These are phyloP conservation scores for Trichechus manatus DNA, from an alignment of 2,113 vertebrate genomes.

Conservation along the genomic window DNA sequence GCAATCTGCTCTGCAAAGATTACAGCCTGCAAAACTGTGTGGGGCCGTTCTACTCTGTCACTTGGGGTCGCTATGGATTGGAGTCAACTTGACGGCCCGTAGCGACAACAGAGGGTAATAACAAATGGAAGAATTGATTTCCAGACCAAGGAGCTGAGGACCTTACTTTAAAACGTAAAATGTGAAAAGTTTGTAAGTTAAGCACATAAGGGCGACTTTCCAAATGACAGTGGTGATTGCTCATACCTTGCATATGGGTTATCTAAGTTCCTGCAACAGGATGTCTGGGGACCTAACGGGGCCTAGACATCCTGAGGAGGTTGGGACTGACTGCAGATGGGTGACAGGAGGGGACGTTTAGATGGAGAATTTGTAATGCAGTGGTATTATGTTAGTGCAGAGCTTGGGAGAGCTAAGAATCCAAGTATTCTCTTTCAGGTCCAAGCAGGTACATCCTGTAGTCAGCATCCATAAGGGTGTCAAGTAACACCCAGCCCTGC, in stretches of 20 bases:
- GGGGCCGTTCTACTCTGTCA: background rate
- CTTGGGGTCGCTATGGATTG: background rate
- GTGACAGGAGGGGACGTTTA: background rate
- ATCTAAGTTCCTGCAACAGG: rapidly evolving
- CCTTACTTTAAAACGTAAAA: background rate
- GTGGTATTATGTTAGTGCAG: background rate
- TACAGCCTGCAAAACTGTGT: background rate
- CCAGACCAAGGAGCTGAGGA: background rate
- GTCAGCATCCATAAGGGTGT: background rate
- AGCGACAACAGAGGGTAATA: background rate
- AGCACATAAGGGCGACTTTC: background rate
- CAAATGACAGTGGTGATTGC: background rate
- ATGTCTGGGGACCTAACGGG: no score
- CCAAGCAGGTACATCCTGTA: background rate
- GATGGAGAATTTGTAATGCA: background rate
- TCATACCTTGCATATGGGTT: rapidly evolving
- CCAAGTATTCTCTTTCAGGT: background rate
- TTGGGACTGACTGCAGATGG: background rate
- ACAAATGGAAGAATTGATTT: background rate
- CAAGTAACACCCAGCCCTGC: background rate
- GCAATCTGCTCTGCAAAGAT: background rate
- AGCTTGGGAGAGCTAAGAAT: background rate
- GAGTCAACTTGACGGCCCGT: no score
- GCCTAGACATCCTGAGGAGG: background rate
- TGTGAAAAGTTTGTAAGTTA: background rate